Conservation (phyloP, 64 coral and sea anemone species). For the Stichodactyla helianthus region DNA sequence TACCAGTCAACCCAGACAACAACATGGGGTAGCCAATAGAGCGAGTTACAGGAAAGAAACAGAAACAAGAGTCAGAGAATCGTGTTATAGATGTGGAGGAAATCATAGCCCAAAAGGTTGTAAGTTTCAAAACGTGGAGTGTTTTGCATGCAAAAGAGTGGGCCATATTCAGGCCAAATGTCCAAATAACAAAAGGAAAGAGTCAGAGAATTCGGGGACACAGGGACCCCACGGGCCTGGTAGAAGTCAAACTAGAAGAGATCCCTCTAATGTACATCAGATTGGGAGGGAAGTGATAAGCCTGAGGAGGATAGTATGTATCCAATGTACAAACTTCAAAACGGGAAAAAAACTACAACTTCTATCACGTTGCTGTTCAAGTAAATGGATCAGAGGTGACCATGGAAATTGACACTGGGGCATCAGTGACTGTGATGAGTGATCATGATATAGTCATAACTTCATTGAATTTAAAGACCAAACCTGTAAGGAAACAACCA, state of each 20-base stretch:
- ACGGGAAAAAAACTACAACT: not conserved
- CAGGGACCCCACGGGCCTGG: not conserved
- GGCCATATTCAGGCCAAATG: conserved; percentile 10
- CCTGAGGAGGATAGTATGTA: conserved; percentile 1
- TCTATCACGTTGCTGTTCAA: not conserved
- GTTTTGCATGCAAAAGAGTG: conserved; percentile 18
- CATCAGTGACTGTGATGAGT: not conserved
- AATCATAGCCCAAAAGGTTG: not conserved
- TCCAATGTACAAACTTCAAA: not conserved
- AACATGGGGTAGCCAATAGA: no score
- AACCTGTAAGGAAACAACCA: no score
- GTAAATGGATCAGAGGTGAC: not conserved
- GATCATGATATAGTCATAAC: not conserved
- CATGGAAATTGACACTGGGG: not conserved
- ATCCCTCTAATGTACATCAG: not conserved
- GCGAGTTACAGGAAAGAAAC: no score
- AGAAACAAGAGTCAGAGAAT: no score
- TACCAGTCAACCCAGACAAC: no score
- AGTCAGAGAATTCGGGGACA: not conserved
- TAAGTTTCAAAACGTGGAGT: not conserved
- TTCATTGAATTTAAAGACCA: no score
- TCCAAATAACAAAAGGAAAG: conserved; percentile 5
- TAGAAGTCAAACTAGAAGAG: conserved; percentile 7
- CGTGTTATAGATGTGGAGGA: conserved; percentile 23
- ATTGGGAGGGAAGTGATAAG: not conserved